These are phyloP conservation scores for Dasyornis broadbenti DNA, from an alignment of 2,113 vertebrate genomes.

Conservation along the genomic window DNA sequence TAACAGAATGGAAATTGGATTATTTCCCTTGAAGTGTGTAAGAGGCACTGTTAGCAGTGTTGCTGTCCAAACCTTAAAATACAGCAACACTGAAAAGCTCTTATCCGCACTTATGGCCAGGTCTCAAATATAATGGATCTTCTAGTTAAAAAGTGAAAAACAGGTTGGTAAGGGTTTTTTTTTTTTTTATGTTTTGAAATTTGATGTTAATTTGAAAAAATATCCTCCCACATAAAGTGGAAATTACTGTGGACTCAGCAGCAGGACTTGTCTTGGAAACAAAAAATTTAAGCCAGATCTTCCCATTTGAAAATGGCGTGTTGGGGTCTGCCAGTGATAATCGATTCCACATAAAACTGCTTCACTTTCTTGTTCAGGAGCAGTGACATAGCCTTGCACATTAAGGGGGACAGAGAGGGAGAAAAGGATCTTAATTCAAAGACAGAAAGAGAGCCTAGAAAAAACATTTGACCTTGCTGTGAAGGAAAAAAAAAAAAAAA, in stretches of 20 bases:
- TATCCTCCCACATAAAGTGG: not conserved
- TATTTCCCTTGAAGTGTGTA: not conserved
- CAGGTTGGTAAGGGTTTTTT: not conserved
- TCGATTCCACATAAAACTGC: not conserved
- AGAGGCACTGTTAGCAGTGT: not conserved
- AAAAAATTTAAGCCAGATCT: not conserved
- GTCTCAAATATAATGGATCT: not conserved
- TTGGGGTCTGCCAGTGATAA: not conserved
- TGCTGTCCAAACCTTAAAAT: not conserved
- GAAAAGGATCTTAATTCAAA: slow-evolving; percentile 25
- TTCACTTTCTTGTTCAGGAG: not conserved
- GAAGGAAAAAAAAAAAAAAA: not conserved
- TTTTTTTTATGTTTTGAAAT: not conserved
- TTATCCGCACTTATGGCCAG: not conserved
- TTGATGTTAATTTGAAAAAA: not conserved
- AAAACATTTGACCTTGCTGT: slow-evolving; percentile 29
- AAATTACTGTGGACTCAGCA: not conserved
- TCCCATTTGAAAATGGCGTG: not conserved
- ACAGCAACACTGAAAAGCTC: not conserved
- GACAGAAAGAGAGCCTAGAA: slow-evolving; percentile 6
- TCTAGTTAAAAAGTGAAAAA: not conserved
- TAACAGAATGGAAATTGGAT: not conserved
- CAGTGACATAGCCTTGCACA: not conserved
- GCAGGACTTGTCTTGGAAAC: not conserved
- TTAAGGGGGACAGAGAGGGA: not conserved